Conservation (phyloP, 2,797 vertebrate genomes). For the Parambassis ranga region DNA sequence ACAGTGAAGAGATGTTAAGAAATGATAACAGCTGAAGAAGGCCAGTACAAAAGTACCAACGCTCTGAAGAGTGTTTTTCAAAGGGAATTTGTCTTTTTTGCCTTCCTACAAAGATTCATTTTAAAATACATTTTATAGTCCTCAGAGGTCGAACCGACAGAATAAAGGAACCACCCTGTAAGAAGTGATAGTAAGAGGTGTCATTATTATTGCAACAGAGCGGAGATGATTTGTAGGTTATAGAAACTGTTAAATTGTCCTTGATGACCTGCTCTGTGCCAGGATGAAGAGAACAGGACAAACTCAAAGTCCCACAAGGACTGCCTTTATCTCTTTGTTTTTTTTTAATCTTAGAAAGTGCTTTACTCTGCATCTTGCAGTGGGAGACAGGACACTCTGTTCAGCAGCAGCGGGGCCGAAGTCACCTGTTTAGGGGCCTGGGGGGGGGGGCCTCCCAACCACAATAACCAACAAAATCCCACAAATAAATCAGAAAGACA, state of each 20-base stretch:
- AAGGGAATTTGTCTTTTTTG: not conserved
- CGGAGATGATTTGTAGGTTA: constrained; percentile 23
- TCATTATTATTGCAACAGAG: not conserved
- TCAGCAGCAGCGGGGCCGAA: not conserved
- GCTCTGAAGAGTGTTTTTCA: not conserved
- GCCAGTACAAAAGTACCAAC: not conserved
- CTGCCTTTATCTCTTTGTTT: not conserved
- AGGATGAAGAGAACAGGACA: not conserved
- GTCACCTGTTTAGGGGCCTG: not conserved
- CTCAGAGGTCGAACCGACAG: not conserved
- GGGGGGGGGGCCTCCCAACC: too few relatives aligned
- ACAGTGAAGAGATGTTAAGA: constrained; percentile 4
- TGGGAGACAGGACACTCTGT: not conserved
- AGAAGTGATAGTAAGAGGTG: not conserved
- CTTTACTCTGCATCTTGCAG: not conserved
- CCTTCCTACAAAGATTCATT: not conserved
- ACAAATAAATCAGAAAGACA: too few relatives aligned
- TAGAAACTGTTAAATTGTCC: constrained; percentile 21
- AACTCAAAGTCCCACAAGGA: not conserved
- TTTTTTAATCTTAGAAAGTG: not conserved
- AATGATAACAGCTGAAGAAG: constrained; percentile 14
- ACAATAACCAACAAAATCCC: too few relatives aligned
- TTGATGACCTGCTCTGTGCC: not conserved
- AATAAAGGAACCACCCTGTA: not conserved
- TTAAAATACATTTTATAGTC: not conserved